Percentiles rank a stretch among this genome's conserved stretches.
phyloP scores from a whole-genome alignment of 1,140 invertebrate genomes.

The Cotesia chilonis region DNA sequence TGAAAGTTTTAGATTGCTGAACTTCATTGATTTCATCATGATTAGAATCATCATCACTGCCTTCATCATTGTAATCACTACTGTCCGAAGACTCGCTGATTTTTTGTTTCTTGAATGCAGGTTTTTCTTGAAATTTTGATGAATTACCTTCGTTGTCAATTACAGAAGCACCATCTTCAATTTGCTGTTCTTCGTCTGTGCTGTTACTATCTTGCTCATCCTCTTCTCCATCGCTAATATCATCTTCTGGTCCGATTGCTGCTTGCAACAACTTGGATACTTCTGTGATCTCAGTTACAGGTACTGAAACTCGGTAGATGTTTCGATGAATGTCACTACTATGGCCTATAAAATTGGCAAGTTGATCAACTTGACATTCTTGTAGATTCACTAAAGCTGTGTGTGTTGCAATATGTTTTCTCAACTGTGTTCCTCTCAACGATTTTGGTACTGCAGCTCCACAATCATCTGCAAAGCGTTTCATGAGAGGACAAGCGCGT shows the following conservation, averaged over 20 bases:
- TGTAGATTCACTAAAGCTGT: conserved; percentile 24
- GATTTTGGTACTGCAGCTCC: conserved; percentile 29
- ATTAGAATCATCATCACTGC: neutral
- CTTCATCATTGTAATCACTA: neutral
- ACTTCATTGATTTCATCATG: no score
- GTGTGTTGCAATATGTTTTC: conserved; percentile 37
- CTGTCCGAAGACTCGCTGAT: no score
- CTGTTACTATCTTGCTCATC: no score
- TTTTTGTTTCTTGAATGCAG: no score
- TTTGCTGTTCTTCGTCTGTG: no score
- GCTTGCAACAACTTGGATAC: neutral
- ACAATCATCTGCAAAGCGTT: conserved; percentile 32
- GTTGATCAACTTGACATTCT: conserved; percentile 21
- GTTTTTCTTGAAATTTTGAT: no score
- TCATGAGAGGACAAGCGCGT: conserved; percentile 33
- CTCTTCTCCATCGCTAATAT: no score
- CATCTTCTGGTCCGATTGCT: neutral
- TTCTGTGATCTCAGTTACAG: neutral
- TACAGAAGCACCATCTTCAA: no score
- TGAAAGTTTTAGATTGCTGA: no score
- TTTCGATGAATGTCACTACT: conserved; percentile 28
- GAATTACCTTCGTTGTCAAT: no score
- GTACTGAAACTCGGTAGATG: conserved; percentile 23
- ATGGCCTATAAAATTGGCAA: conserved; percentile 40
- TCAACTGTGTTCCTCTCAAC: conserved; percentile 27